Base-by-base conservation (phyloP, 2,797 vertebrate species). In the Malacoraja senta region DNA sequence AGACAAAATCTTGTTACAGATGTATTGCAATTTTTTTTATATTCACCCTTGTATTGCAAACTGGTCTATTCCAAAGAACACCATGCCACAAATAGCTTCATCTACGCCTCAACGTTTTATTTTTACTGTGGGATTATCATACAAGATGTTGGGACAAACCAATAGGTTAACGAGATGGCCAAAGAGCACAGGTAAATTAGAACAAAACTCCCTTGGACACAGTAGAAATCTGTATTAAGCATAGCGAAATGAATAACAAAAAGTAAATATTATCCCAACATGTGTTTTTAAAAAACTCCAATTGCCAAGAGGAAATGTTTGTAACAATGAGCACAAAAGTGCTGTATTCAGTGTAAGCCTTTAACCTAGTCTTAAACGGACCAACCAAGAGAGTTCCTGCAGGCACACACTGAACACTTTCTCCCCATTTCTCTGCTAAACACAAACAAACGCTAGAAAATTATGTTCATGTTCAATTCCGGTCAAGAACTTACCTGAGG, bases 401-500 rank as follows among this genome's bases (percentile, higher is more conserved):
- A 35, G 68, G 26, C n/a, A 68, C 2, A 21, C 26, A n/a, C 24
- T 12, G 44, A 35, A 35, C 29, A 88, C 61, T 2, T 68, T 21
- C 63, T 35, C 61, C 26, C 58, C 63, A 53, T 53, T 53, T 91
- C 2, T 21, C 71, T 91, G 24, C 12, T 9, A 76, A 12, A 8
- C 72, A 53, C 13, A 13, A 92, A 76, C 90, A 92, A 92, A 76
- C 90, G 76, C 1, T 15, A 26, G 9, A 76, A 53, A 92, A 53
- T 9, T 3, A 35, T 35, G 19, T 68, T 88, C 17, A 68, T 65
- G 26, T 68, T 32, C 7, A 29, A n/a, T 92, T 92, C 84, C 94
- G 93, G 91, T 94, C 93, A 93, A 93, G 93, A 94, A 95, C 96
- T 94, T 95, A 99, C 99, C 98, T 98, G 98, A 94, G 97, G 93